A percentile compares a stretch with the other conserved stretches of the same genome.
Evolutionary conservation across 1,140 invertebrate genomes (phyloP).

Genomic region (Pantala flavescens): DNA sequence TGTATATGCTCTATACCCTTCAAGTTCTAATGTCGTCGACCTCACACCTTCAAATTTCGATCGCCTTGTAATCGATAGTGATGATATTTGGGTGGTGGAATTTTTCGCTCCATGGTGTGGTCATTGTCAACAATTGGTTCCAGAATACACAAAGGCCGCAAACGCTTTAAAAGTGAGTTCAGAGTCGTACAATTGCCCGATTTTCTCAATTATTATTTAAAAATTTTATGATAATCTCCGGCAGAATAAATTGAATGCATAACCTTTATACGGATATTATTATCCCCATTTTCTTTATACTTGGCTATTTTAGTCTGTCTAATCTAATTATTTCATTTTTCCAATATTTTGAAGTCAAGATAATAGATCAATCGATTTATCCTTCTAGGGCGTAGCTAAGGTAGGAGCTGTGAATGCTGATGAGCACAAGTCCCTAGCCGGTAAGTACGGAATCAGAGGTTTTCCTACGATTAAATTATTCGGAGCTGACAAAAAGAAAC

Average conservation of each 20-base stretch:
- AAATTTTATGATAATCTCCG: no score
- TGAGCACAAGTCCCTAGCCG: conserved; percentile 69
- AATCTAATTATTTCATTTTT: no score
- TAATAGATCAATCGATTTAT: no score
- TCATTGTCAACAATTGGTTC: conserved; percentile 69
- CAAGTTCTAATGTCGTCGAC: conserved; percentile 77
- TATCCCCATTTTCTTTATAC: no score
- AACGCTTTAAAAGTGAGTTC: conserved; percentile 65
- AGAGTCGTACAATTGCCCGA: neutral
- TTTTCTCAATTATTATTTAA: neutral
- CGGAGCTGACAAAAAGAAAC: conserved; percentile 72
- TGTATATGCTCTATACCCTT: conserved; percentile 60
- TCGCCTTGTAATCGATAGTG: conserved; percentile 66
- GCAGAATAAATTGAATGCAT: no score
- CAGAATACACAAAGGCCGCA: conserved; percentile 83
- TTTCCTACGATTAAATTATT: conserved; percentile 98
- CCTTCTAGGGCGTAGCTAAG: conserved; percentile 73
- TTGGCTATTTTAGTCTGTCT: no score
- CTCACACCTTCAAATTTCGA: conserved; percentile 89
- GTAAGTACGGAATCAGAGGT: conserved; percentile 73
- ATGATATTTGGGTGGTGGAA: conserved; percentile 87
- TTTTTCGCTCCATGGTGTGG: conserved; percentile 93
- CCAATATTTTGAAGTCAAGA: no score
- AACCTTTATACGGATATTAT: no score
- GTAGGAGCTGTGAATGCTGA: conserved; percentile 90